A percentile compares a stretch with the other conserved stretches of the same genome.
Conservation (phyloP, 2,113 vertebrate species). For the Arenaria interpres region DNA sequence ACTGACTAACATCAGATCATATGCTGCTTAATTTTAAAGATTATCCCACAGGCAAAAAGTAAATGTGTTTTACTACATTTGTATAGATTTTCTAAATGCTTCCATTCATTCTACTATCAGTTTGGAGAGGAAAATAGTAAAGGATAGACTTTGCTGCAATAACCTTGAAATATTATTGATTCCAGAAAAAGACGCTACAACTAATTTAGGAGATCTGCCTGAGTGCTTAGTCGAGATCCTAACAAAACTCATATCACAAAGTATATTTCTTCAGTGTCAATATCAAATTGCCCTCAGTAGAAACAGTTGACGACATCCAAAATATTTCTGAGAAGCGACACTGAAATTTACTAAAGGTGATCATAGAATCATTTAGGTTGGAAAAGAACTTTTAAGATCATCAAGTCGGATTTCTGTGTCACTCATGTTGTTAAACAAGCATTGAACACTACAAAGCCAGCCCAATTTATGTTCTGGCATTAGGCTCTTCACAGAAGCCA, state of each 20-base stretch:
- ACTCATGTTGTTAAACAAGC: constrained; percentile 5
- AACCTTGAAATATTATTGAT: constrained; percentile 1
- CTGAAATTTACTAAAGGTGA: not conserved
- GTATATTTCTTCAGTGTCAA: not conserved
- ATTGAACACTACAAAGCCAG: not conserved
- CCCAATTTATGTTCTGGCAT: not conserved
- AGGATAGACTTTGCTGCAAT: not conserved
- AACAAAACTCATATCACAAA: not conserved
- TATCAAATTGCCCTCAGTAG: not conserved
- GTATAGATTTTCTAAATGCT: constrained; percentile 24
- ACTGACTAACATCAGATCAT: constrained; percentile 4
- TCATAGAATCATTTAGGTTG: not conserved
- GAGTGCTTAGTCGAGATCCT: not conserved
- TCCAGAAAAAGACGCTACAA: not conserved
- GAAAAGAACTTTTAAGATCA: not conserved
- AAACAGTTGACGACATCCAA: not conserved
- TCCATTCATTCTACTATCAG: not conserved
- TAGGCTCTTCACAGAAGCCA: not conserved
- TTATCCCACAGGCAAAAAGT: constrained; percentile 8
- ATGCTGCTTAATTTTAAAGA: not conserved
- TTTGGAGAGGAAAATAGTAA: not conserved
- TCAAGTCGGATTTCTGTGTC: constrained; percentile 8
- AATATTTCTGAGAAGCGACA: not conserved
- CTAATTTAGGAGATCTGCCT: not conserved
- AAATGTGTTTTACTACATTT: constrained; percentile 13